Conservation (phyloP, 2,113 vertebrate genomes). For the Dendropsophus ebraccatus region DNA sequence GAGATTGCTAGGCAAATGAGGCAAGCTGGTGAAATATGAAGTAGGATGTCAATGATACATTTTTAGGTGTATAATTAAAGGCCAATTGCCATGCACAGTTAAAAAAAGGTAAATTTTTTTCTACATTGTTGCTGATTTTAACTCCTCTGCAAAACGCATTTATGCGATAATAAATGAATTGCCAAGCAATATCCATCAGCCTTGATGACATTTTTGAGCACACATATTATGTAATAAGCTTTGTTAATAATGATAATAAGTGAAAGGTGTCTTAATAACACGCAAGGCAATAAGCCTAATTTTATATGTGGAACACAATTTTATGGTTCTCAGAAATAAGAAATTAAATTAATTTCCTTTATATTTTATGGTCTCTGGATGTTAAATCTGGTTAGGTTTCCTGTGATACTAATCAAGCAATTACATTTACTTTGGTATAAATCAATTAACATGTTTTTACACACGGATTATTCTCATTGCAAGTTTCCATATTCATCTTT, state of each 20-base stretch:
- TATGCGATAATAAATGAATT: slow-evolving; percentile 23
- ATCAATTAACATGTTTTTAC: background rate
- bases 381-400: background rate
- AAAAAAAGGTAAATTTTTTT: slow-evolving; percentile 63
- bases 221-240: slow-evolving; percentile 15
- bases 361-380: background rate
- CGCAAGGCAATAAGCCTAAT: background rate
- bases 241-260: slow-evolving; percentile 8
- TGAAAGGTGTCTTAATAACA: background rate
- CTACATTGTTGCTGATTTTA: slow-evolving; percentile 64
- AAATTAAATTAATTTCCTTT: background rate
- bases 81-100: slow-evolving; percentile 62
- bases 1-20: slow-evolving; percentile 61
- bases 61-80: slow-evolving; percentile 64
- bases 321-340: background rate
- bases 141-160: slow-evolving; percentile 13
- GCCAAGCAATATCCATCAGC: background rate
- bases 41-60: slow-evolving; percentile 61
- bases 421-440: background rate
- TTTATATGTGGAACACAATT: background rate
- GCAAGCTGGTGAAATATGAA: slow-evolving; percentile 61
- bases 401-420: background rate
- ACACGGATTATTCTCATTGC: background rate
- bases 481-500: background rate
- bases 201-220: slow-evolving; percentile 1